Evolutionary conservation across 2,113 vertebrate genomes (phyloP).

Genomic region (Poicephalus gulielmi): DNA sequence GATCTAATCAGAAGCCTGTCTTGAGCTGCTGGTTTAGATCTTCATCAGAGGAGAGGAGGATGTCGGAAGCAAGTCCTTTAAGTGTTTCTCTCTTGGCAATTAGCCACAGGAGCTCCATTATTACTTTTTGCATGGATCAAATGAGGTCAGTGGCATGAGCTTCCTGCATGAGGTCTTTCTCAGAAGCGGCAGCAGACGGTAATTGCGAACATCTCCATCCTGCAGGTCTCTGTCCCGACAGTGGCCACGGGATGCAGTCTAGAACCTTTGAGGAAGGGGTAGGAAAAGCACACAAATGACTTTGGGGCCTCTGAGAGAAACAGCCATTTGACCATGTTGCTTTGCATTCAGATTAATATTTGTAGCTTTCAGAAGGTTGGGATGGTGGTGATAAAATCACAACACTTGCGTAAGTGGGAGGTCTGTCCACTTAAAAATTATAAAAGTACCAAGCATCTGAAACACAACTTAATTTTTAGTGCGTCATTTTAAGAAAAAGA

Average conservation of each 20-base stretch:
- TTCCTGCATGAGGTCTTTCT: conserved; percentile 10
- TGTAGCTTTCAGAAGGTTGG: background rate
- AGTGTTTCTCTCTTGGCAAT: conserved; percentile 65
- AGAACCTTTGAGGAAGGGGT: background rate
- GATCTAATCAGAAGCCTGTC: conserved; percentile 74
- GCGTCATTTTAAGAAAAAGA: background rate
- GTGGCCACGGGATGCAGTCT: background rate
- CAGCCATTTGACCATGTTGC: fast-evolving
- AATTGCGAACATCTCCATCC: conserved; percentile 1
- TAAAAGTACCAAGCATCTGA: background rate
- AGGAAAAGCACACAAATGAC: background rate
- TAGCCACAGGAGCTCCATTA: conserved; percentile 60
- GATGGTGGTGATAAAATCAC: background rate
- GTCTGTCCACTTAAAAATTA: background rate
- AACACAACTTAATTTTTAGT: background rate
- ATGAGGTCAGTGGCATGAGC: conserved; percentile 38
- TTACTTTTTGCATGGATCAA: conserved; percentile 36
- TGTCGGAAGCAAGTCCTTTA: conserved; percentile 68
- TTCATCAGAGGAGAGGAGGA: conserved; percentile 69
- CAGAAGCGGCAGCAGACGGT: background rate
- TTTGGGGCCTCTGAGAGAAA: background rate
- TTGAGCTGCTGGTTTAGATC: conserved; percentile 71
- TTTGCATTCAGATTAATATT: background rate
- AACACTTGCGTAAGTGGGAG: fast-evolving
- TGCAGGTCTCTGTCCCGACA: background rate